Conservation (phyloP, 35 echinoderm and acorn worm species). For the Ptychodera flava region DNA sequence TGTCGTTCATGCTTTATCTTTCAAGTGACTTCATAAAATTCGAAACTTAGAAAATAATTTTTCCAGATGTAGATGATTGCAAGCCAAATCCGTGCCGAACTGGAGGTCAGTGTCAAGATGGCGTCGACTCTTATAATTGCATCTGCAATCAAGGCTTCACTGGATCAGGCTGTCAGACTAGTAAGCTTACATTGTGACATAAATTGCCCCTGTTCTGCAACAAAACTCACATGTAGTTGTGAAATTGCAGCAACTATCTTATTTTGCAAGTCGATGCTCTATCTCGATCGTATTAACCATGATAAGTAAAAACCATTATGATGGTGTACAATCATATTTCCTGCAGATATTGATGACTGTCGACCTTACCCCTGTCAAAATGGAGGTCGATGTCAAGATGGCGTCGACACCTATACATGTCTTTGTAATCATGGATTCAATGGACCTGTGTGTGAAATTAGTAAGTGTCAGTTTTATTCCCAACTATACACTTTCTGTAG, state of each 20-base stretch:
- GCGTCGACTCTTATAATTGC: conserved; percentile 45
- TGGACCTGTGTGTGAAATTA: background rate
- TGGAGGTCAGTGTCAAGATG: no score
- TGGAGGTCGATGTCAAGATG: conserved; percentile 6
- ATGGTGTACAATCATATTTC: background rate
- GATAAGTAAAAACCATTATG: background rate
- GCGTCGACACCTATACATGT: background rate
- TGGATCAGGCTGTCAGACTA: background rate
- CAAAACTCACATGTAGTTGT: background rate
- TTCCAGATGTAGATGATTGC: background rate
- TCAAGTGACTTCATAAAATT: no score
- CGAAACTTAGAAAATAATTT: background rate
- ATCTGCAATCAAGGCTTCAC: conserved; percentile 17
- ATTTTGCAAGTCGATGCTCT: background rate
- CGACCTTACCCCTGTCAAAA: conserved; percentile 41
- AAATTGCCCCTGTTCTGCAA: background rate
- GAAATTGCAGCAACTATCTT: background rate
- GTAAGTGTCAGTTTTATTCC: background rate
- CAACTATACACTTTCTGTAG: background rate
- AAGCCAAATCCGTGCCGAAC: background rate
- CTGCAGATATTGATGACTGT: conserved; percentile 51
- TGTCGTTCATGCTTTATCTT: no score
- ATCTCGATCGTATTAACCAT: background rate
- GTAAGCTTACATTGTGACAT: background rate
- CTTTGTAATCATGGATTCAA: background rate